Evolutionary conservation across 2,888 invertebrate species (phyloP).

Genomic region (Trichopria drosophilae): DNA sequence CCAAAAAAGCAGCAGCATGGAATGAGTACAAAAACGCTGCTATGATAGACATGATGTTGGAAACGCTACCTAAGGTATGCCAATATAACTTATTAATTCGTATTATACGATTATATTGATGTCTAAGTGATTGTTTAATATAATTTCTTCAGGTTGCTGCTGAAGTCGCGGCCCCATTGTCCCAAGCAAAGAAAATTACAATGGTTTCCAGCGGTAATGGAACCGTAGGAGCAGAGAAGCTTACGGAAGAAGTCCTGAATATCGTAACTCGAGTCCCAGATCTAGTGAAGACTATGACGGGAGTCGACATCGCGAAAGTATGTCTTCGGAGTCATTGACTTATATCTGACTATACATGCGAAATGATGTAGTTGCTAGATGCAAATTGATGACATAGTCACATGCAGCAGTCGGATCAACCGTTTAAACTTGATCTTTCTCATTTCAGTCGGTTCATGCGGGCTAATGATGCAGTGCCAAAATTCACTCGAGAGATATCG

Average conservation of each 20-base stretch:
- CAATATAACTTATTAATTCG: not conserved
- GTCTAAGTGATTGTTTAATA: not conserved
- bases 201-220: slow-evolving; percentile 94
- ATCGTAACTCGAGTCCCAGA: slow-evolving; percentile 92
- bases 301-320: slow-evolving; percentile 90
- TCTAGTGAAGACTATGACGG: slow-evolving; percentile 88
- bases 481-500: slow-evolving; percentile 22
- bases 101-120: not conserved
- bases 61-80: slow-evolving; percentile 87
- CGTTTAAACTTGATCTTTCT: slow-evolving; percentile 29
- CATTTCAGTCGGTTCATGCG: slow-evolving; percentile 55
- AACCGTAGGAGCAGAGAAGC: slow-evolving; percentile 90
- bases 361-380: not conserved
- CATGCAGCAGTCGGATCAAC: too few relatives aligned
- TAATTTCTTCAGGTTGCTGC: slow-evolving; percentile 82
- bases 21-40: slow-evolving; percentile 94
- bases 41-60: slow-evolving; percentile 95
- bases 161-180: slow-evolving; percentile 92
- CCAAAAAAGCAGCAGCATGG: slow-evolving; percentile 96
- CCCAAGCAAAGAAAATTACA: slow-evolving; percentile 92
- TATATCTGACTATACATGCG: not conserved
- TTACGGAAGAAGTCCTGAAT: slow-evolving; percentile 90
- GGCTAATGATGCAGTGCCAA: slow-evolving; percentile 46
- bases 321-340: slow-evolving; percentile 28
- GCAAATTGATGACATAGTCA: not conserved